Evolutionary conservation across 1,140 invertebrate species (phyloP).

Genomic region (Sycobia sp.): DNA sequence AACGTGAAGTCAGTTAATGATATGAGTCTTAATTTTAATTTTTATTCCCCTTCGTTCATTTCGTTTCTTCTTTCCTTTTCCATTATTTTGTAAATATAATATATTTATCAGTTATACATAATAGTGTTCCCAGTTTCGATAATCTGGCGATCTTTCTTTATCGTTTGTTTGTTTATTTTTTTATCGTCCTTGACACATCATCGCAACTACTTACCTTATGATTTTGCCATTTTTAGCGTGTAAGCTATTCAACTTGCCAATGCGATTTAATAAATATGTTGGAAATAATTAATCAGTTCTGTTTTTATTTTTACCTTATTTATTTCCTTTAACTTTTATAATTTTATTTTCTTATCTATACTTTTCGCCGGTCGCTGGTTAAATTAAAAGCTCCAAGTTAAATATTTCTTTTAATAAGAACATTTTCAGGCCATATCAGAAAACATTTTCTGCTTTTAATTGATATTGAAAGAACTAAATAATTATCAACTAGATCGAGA

Average conservation of each 20-base stretch:
- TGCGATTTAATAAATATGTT: constrained; percentile 59
- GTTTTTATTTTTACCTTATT: constrained; percentile 29
- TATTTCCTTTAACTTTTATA: constrained; percentile 24
- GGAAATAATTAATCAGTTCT: constrained; percentile 41
- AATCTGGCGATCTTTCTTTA: constrained; percentile 37
- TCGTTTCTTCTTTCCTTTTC: constrained; percentile 24
- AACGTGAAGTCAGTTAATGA: constrained; percentile 38
- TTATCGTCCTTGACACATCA: constrained; percentile 47
- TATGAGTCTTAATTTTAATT: constrained; percentile 23
- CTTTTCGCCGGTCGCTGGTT: neutral
- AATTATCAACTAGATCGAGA: no score
- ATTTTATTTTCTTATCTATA: neutral
- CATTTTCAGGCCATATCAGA: no score
- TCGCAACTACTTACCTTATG: constrained; percentile 47
- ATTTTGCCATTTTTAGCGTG: constrained; percentile 54
- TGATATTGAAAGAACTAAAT: no score
- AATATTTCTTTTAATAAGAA: no score
- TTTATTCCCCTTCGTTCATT: constrained; percentile 6
- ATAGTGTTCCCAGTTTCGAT: constrained; percentile 36
- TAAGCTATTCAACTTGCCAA: constrained; percentile 60
- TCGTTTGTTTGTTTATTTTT: constrained; percentile 45
- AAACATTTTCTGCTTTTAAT: no score
- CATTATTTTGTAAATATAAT: constrained; percentile 56
- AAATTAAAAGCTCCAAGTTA: no score
- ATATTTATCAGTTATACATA: constrained; percentile 55